These are phyloP conservation scores for Gryllus longicercus DNA, from an alignment of 2,888 invertebrate genomes.

Conservation along the genomic window DNA sequence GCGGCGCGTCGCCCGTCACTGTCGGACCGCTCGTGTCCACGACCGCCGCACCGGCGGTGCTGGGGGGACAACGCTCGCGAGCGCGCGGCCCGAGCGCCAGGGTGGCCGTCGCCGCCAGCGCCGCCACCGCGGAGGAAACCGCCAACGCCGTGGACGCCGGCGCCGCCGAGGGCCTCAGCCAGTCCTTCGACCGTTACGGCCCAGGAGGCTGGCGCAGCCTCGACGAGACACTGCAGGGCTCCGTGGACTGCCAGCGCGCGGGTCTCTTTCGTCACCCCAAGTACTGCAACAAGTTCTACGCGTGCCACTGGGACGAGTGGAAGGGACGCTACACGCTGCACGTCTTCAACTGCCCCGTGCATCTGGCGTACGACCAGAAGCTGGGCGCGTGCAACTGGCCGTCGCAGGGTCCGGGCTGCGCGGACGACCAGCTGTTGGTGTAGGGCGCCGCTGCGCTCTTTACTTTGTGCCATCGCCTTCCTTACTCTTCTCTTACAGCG, in stretches of 20 bases:
- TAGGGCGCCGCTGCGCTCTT: conserved; percentile 41
- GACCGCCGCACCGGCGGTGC: background rate
- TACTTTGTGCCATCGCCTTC: background rate
- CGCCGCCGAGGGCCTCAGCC: conserved; percentile 43
- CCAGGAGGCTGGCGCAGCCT: conserved; percentile 60
- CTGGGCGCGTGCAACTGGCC: conserved; percentile 82
- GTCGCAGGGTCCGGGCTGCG: conserved; percentile 72
- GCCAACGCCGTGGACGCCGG: conserved; percentile 38
- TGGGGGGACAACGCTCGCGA: conserved; percentile 3
- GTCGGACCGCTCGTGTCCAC: background rate
- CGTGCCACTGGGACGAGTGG: conserved; percentile 75
- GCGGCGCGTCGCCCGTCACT: background rate
- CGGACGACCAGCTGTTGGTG: conserved; percentile 64
- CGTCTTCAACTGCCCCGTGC: conserved; percentile 74
- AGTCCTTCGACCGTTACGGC: conserved; percentile 56
- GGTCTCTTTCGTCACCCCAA: conserved; percentile 65
- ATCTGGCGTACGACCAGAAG: conserved; percentile 69
- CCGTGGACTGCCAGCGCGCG: conserved; percentile 51
- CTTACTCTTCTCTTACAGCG: background rate
- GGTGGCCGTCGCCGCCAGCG: conserved; percentile 37
- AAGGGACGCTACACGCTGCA: conserved; percentile 72
- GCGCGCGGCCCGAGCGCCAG: background rate
- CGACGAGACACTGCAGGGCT: conserved; percentile 57
- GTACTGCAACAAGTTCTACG: conserved; percentile 77
- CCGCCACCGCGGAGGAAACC: conserved; percentile 36